Base-by-base conservation (phyloP, 2,113 vertebrate species). In the Phasianus colchicus region DNA sequence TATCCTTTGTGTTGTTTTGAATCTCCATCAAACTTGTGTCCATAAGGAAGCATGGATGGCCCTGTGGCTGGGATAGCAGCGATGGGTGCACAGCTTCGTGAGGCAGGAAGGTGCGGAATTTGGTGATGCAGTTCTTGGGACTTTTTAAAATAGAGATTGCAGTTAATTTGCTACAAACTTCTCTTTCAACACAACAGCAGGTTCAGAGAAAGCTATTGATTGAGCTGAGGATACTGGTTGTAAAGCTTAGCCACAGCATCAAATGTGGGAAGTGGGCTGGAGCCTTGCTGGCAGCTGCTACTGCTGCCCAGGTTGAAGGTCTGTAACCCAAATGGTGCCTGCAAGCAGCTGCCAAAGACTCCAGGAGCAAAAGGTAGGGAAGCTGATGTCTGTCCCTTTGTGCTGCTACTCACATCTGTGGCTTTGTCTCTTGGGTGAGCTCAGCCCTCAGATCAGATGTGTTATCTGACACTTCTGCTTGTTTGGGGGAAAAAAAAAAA, bases 261-360 rank as follows among this genome's bases (percentile, higher is more conserved):
- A 47, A 30, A 1, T 13, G 7, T 18, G 40, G 0, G 9, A 21
- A 38, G 58, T 19, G 15, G 1, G 66, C 3, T 42, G 38, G 45
- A 60, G 61, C 47, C 47, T 43, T n/a, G 50, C 64, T 67, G 61
- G 66, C 83, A 61, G 21, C 48, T 12, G 79, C 86, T 82, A 40
- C 80, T 55, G 38, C 38, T 12, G 30, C 58, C n/a, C 9, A 0
- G 80, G 58, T 25, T 22, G 2, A 84, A 50, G 87, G 52, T 52
- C 73, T 89, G 48, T 3, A 14, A 6, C 13, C 9, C 21, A 30
- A 6, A 40, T 18, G 32, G 29, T 65, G 67, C 11, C 76, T 83
- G 81, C 22, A 40, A 94, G 27, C 81, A 89, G 82, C 79, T 91
- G 83, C 34, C 24, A 3, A 65, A 43, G 71, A 67, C 48, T 50